phyloP scores from a whole-genome alignment of 1,140 invertebrate genomes.

The Araneus ventricosus region DNA sequence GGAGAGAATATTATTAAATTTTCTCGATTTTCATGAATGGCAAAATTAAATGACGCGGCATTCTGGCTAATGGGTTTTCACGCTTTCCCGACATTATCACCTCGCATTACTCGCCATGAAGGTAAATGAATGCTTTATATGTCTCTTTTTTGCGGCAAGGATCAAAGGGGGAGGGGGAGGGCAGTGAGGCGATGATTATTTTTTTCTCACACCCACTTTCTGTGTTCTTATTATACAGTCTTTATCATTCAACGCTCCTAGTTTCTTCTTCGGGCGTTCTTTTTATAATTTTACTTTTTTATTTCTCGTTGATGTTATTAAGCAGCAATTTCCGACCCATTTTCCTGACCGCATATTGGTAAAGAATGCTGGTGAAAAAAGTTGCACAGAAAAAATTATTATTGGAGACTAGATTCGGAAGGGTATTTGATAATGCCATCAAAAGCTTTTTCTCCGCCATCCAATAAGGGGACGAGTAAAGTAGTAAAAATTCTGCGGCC shows the following conservation, averaged over 20 bases:
- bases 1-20: slow-evolving; percentile 70
- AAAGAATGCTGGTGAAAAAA: background rate
- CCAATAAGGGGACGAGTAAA: background rate
- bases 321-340: slow-evolving; percentile 64
- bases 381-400: slow-evolving; percentile 28
- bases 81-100: slow-evolving; percentile 63
- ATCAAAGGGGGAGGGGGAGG: background rate
- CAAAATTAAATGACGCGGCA: slow-evolving; percentile 70
- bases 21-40: slow-evolving; percentile 74
- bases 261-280: background rate
- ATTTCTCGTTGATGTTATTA: slow-evolving; percentile 61
- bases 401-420: background rate
- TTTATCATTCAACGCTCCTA: background rate
- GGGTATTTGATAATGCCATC: slow-evolving; percentile 22
- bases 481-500: background rate
- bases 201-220: slow-evolving; percentile 4
- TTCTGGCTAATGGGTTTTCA: slow-evolving; percentile 71
- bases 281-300: slow-evolving; percentile 3
- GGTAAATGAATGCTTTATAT: slow-evolving; percentile 65
- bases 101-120: background rate
- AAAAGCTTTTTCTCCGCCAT: background rate
- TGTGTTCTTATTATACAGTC: background rate
- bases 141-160: slow-evolving; percentile 26
- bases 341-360: slow-evolving; percentile 28
- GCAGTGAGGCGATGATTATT: background rate